Conservation (phyloP, 2,888 invertebrate genomes). For the Hedya salicella region DNA sequence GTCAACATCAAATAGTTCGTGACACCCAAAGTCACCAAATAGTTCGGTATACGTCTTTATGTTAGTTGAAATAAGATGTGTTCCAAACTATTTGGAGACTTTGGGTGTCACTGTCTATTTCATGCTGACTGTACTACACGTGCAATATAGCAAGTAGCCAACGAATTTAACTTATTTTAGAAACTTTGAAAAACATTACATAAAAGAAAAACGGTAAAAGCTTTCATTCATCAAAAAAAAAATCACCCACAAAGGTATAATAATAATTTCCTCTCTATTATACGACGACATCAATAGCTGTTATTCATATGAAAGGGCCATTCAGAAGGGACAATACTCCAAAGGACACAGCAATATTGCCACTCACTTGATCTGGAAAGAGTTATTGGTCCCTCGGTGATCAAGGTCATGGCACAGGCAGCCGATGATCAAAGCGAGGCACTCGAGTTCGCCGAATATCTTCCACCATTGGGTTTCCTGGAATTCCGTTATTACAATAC, state of each 20-base stretch:
- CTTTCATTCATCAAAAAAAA: not conserved
- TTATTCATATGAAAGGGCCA: conserved; percentile 1
- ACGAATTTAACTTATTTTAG: not conserved
- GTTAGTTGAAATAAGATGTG: too few species aligned
- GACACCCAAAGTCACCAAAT: too few species aligned
- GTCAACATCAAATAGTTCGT: too few species aligned
- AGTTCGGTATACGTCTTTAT: too few species aligned
- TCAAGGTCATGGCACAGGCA: conserved; percentile 98
- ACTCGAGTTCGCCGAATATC: conserved; percentile 95
- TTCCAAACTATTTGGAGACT: too few species aligned
- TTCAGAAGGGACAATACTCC: not conserved
- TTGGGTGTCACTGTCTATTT: too few species aligned
- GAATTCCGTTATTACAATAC: conserved; percentile 53
- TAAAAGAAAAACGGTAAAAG: conserved; percentile 1
- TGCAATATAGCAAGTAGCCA: not conserved
- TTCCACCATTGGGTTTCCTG: conserved; percentile 97
- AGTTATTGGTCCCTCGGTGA: conserved; percentile 98
- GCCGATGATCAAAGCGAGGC: conserved; percentile 95
- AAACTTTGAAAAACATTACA: not conserved
- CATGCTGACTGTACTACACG: too few species aligned
- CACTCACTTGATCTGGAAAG: conserved; percentile 97
- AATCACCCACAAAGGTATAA: not conserved
- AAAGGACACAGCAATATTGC: conserved; percentile 13
- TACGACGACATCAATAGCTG: conserved; percentile 10
- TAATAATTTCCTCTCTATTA: not conserved